phyloP scores from a whole-genome alignment of 1,140 invertebrate species.

The Zeugodacus cucurbitae region DNA sequence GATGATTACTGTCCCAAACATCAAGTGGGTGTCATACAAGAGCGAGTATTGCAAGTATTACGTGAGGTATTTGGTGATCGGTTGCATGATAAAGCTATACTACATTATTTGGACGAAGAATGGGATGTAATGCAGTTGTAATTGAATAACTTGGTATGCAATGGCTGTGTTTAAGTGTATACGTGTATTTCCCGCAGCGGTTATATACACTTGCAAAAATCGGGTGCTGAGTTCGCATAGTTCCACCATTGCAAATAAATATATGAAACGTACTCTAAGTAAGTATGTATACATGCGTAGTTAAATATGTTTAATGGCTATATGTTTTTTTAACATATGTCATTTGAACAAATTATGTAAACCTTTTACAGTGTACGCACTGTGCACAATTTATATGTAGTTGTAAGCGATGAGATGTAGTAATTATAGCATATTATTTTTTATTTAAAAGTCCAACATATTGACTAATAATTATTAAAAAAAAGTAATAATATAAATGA shows the following conservation, averaged over 20 bases:
- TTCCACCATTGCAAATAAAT: too few relatives aligned
- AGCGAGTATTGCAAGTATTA: slow-evolving; percentile 69
- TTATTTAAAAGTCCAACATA: neutral
- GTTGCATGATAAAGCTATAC: slow-evolving; percentile 58
- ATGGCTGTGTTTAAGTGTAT: neutral
- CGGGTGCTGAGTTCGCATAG: too few relatives aligned
- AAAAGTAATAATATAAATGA: neutral
- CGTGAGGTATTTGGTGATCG: slow-evolving; percentile 59
- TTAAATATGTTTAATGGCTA: neutral
- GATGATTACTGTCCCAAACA: slow-evolving; percentile 89
- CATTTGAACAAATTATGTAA: neutral
- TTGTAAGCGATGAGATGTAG: neutral
- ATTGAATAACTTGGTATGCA: neutral
- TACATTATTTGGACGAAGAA: slow-evolving; percentile 62
- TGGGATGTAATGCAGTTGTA: slow-evolving; percentile 65
- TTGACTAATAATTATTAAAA: neutral
- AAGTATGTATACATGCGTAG: too few relatives aligned
- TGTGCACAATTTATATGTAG: slow-evolving; percentile 5
- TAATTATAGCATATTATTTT: neutral
- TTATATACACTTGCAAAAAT: too few relatives aligned
- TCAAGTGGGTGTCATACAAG: slow-evolving; percentile 79
- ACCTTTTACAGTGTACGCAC: neutral
- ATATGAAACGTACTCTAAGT: too few relatives aligned
- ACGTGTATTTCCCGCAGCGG: neutral
- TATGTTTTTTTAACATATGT: neutral